A percentile compares a stretch with the other conserved stretches of the same genome.
These are phyloP conservation scores for Psylliodes chrysocephalus DNA, from an alignment of 2,888 invertebrate genomes.

Conservation along the genomic window DNA sequence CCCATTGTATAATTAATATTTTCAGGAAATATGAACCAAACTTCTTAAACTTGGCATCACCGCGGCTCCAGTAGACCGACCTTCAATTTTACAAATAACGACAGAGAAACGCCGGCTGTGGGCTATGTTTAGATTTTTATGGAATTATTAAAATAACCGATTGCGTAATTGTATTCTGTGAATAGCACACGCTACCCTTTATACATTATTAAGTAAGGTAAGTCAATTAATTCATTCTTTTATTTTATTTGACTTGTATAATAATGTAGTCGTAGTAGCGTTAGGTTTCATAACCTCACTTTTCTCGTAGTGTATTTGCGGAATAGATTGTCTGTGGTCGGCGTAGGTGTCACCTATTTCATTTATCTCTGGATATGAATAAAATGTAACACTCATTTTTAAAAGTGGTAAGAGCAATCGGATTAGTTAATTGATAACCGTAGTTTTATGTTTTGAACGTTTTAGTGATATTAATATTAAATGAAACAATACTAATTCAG, in stretches of 20 bases:
- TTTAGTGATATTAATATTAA: no score
- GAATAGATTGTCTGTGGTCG: no score
- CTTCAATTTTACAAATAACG: background rate
- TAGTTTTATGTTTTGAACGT: no score
- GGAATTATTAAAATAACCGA: slow-evolving; percentile 6
- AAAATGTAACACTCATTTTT: no score
- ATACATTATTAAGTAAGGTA: slow-evolving; percentile 18
- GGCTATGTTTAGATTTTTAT: slow-evolving; percentile 8
- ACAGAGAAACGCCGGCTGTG: background rate
- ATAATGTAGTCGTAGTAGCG: background rate
- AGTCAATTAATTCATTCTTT: background rate
- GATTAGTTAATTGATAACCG: no score
- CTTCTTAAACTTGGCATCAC: background rate
- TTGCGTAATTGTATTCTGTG: slow-evolving; percentile 1
- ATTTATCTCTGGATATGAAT: no score
- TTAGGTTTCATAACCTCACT: slow-evolving; percentile 5
- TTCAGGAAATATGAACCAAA: no score
- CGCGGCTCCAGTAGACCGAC: background rate
- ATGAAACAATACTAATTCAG: no score
- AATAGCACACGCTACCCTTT: background rate
- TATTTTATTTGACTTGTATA: background rate
- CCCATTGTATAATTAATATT: no score
- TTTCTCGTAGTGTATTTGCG: no score
- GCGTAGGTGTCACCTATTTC: no score
- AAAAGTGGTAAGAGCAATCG: no score